These are phyloP conservation scores for Siphamia tubifer DNA, from an alignment of 2,113 vertebrate species.

Conservation along the genomic window DNA sequence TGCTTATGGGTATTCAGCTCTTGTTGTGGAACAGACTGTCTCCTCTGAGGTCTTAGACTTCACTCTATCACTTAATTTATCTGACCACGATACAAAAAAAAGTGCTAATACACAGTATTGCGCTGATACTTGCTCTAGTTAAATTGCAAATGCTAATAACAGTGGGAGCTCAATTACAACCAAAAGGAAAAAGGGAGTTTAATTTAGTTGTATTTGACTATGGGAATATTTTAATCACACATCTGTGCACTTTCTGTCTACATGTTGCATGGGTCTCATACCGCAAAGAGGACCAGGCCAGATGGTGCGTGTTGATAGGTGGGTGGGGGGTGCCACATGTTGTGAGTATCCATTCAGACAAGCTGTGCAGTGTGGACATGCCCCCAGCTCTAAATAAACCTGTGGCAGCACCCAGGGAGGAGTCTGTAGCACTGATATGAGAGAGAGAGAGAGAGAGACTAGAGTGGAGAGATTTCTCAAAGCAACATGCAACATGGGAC, in stretches of 20 bases:
- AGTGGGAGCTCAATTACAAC: not conserved
- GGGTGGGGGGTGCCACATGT: slow-evolving; percentile 55
- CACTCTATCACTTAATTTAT: not conserved
- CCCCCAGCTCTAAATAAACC: slow-evolving; percentile 66
- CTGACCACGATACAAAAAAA: too few species aligned
- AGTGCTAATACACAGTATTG: not conserved
- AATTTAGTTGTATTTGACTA: slow-evolving; percentile 19
- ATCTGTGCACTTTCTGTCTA: slow-evolving; percentile 67
- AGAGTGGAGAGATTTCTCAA: slow-evolving; percentile 6
- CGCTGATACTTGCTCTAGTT: too few species aligned
- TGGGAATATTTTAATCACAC: slow-evolving; percentile 69
- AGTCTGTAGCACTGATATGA: slow-evolving; percentile 18
- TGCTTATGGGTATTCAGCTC: slow-evolving; percentile 71
- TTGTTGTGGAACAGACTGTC: slow-evolving; percentile 52
- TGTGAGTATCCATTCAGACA: slow-evolving; percentile 70
- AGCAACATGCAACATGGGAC: slow-evolving; percentile 1
- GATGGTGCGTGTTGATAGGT: slow-evolving; percentile 56
- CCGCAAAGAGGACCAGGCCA: slow-evolving; percentile 53
- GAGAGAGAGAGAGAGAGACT: slow-evolving; percentile 18
- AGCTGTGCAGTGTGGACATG: slow-evolving; percentile 58
- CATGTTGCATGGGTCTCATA: slow-evolving; percentile 43
- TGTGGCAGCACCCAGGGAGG: slow-evolving; percentile 61
- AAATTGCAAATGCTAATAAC: not conserved
- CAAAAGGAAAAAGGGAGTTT: too few species aligned
- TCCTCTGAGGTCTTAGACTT: slow-evolving; percentile 7